Evolutionary conservation across 2,888 invertebrate species (phyloP), one percentile per base, ranked within the genome.

Genomic region (Caenorhabditis doughertyi): DNA sequence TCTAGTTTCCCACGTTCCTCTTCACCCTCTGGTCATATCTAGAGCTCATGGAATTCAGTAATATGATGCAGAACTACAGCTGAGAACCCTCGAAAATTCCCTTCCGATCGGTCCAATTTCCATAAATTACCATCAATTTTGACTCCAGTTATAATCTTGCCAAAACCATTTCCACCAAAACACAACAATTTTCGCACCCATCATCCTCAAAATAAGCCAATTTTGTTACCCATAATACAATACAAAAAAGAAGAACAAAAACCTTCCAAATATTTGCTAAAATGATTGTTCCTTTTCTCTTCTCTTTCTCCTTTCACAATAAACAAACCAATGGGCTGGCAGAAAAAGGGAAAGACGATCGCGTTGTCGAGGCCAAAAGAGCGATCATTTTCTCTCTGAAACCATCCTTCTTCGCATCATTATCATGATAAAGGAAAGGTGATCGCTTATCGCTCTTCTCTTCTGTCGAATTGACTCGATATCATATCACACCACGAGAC

Each of bases 401-500:
- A 68, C 55, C 35, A 13, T 47, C 44, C 18, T 47, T 29, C 23
- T 60, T 32, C 39, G 21, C 8, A 11, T 8, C 47, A 35, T 16
- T 49, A 39, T 39, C 39, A 13, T 39, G 3, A 62, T 21, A 18
- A 35, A 2, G n/a, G 18, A 9, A 21, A 29, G 16, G 23, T 32
- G 58, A 71, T 71, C 71, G 16, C 58, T 73, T 62, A 62, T 72
- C 71, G 29, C 71, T 53, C 27, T 18, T 64, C n/a, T 9, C 49
- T 55, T 35, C 44, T 23, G 29, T 47, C 18, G n/a, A 39, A 58
- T 58, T 39, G 58, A 58, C 58, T 58, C 39, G 64, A 64, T 64
- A 64, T 29, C 49, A 64, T 42, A 73, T 73, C 73, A 73, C 64
- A 73, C 64, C 73, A 73, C 73, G 51, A 60, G 72, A 70, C 56